phyloP scores from a whole-genome alignment of 1,140 invertebrate genomes.

The Octopus sinensis region DNA sequence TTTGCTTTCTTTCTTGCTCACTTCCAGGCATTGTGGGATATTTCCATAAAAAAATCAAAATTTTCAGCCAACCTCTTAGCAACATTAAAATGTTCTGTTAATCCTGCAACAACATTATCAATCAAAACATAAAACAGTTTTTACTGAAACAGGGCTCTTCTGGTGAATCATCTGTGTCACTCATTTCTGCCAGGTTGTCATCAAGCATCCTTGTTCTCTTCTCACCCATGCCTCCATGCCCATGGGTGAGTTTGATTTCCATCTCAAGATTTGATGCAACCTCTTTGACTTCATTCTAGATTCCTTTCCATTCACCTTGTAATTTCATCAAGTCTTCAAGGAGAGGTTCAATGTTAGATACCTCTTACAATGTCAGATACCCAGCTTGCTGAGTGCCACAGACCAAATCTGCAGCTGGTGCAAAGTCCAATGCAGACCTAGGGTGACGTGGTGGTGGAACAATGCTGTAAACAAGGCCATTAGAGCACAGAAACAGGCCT shows the following conservation, averaged over 20 bases:
- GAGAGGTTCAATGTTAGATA: not conserved
- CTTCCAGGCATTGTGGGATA: not conserved
- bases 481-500: no score
- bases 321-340: not conserved
- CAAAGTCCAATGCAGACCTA: no score
- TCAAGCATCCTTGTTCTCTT: slow-evolving; percentile 1
- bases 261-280: slow-evolving; percentile 4
- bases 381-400: no score
- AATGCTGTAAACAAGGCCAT: no score
- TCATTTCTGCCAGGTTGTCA: slow-evolving; percentile 6
- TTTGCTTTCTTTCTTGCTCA: not conserved
- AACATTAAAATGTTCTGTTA: not conserved
- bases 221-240: not conserved
- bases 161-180: slow-evolving; percentile 1
- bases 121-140: not conserved
- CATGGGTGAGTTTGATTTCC: not conserved
- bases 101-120: not conserved
- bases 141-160: not conserved
- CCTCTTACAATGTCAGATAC: no score
- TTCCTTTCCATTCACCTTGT: not conserved
- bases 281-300: not conserved
- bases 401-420: no score
- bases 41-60: not conserved
- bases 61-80: not conserved
- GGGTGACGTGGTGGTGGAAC: no score